These are phyloP conservation scores for Pygoscelis antarcticus DNA, from an alignment of 2,113 vertebrate genomes.

Conservation along the genomic window DNA sequence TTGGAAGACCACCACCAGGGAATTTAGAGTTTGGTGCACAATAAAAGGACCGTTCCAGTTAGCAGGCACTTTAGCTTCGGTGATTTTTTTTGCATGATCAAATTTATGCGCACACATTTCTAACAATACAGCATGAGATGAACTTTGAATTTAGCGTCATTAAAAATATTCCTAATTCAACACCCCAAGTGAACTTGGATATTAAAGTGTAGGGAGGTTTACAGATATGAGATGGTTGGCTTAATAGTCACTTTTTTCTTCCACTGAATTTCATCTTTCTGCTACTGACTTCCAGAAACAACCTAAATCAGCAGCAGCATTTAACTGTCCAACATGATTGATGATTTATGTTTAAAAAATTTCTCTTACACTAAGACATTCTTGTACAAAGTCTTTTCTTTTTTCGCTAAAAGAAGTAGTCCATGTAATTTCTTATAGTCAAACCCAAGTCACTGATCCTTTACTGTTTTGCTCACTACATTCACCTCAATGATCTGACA, in stretches of 20 bases:
- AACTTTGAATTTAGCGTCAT: not conserved
- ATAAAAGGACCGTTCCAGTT: not conserved
- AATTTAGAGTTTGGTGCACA: not conserved
- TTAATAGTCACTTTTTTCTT: not conserved
- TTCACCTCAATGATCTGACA: not conserved
- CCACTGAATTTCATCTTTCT: not conserved
- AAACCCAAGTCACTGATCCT: not conserved
- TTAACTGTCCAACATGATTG: not conserved
- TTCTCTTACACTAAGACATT: not conserved
- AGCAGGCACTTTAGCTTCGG: not conserved
- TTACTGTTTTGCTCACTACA: not conserved
- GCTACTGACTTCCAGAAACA: not conserved
- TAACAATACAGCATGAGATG: not conserved
- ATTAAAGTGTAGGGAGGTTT: not conserved
- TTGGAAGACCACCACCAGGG: not conserved
- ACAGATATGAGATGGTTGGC: not conserved
- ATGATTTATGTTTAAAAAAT: not conserved
- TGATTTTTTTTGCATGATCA: not conserved
- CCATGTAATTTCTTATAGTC: not conserved
- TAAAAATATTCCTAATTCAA: not conserved
- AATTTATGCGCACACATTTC: not conserved
- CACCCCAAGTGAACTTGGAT: not conserved
- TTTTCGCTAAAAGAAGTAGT: not conserved
- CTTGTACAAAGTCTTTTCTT: not conserved
- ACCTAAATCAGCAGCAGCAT: not conserved